Evolutionary conservation across 2,888 invertebrate species (phyloP).

Genomic region (Harpalus rubripes): DNA sequence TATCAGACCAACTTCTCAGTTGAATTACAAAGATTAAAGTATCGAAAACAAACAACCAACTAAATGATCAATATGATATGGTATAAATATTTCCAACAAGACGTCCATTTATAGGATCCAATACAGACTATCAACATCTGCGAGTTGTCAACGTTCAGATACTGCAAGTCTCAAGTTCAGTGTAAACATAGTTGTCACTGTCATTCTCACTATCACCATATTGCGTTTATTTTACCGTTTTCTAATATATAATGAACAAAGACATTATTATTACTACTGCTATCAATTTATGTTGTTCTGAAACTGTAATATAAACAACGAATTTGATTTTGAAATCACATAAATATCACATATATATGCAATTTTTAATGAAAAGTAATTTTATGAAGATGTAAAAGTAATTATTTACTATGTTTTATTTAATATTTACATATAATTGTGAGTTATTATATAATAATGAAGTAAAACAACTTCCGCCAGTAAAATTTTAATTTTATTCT

Average conservation of each 20-base stretch:
- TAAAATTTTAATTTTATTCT: no score
- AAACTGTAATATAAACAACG: no score
- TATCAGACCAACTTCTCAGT: slow-evolving; percentile 56
- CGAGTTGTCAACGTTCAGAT: slow-evolving; percentile 62
- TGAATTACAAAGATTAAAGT: slow-evolving; percentile 59
- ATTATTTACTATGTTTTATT: no score
- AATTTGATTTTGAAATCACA: background rate
- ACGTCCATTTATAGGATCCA: slow-evolving; percentile 51
- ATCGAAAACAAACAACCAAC: slow-evolving; percentile 32
- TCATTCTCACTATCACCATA: background rate
- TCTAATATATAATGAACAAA: slow-evolving; percentile 10
- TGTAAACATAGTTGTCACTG: slow-evolving; percentile 51
- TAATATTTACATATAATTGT: no score
- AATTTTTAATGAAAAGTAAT: no score
- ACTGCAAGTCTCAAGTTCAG: slow-evolving; percentile 63
- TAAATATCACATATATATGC: no score
- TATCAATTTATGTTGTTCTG: no score
- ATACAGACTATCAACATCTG: slow-evolving; percentile 52
- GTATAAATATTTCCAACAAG: slow-evolving; percentile 55
- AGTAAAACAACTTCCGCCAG: no score
- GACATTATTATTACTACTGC: background rate
- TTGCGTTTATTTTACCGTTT: slow-evolving; percentile 12
- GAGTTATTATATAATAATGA: no score
- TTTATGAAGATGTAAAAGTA: no score
- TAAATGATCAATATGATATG: slow-evolving; percentile 13